Base-by-base conservation (phyloP, 1,140 invertebrate genomes). In the Lerema accius region DNA sequence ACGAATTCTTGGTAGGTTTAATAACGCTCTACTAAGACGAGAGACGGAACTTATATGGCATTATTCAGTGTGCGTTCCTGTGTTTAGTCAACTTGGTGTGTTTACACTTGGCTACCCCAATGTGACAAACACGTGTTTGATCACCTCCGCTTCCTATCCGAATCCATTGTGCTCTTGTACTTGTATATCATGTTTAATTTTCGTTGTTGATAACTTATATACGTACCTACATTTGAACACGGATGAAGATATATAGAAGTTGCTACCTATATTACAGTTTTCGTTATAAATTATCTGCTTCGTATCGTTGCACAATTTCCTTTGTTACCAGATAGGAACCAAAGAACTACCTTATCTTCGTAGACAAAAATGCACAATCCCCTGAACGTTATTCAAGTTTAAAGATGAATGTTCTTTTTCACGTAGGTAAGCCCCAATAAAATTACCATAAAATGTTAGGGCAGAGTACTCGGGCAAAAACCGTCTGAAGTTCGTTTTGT, bases 111-210 rank as follows among this genome's bases (percentile, higher is more conserved):
- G 53, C 58, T 65, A 59, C 69, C 67, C 70, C 45, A 60, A 37
- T 60, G 64, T 51, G 74, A 82, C 79, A 86, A 83, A 84, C 73
- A 78, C 72, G 73, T 86, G 80, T 86, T 84, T 86, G 78, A 67
- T 76, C 76, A 71, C 69, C 73, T 72, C 67, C 63, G 68, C 66
- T 70, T 61, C 73, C 63, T 64, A 66, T 67, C 67, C 65, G 49
- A 66, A 59, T 50, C 74, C 69, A 83, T 83, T 86, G 78, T 82
- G 58, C 67, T 70, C 51, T 56, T 69, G 72, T 79, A 76, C 71
- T 69, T 80, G 28, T 23, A 23, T 5, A 5, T n/a, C n/a, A 72
- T 80, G 76, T 82, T 77, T 80, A 75, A 72, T 61, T 62, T 73
- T 67, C 63, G 58, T 58, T 61, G 51, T 17, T 69, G 63, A 73